Base-by-base conservation (phyloP, 2,888 invertebrate species). In the Mellilla xanthometata region DNA sequence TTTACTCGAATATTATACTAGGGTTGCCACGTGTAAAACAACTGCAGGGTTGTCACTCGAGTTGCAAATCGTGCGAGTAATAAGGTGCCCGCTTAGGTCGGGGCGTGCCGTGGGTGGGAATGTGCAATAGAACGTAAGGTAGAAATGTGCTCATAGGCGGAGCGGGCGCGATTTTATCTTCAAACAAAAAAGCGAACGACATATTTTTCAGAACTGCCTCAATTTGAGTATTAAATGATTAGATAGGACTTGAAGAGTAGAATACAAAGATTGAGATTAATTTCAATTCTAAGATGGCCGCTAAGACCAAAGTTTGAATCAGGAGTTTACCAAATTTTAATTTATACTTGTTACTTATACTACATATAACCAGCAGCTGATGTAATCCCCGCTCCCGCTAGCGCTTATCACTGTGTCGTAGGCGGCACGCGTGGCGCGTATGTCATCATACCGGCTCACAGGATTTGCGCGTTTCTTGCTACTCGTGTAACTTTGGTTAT, bases 51-150 rank as follows among this genome's bases (percentile, higher is more conserved):
- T 69, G 70, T 63, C 64, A 57, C 64, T 65, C 65, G 58, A 63
- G 59, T 71, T 72, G 74, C 76, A 74, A 77, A 81, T 79, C 69
- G 68, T 68, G 68, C 60, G 60, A 65, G 72, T 77, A 74, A 78
- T 74, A 73, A 75, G 72, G 68, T 62, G 43, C 65, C 66, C 72
- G 73, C 76, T 73, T 72, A 74, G 71, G 54, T 41, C 47, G 53
- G 68, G 60, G 68, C 79, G 81, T 82, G 82, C 65, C 53, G 54
- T 32, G 76, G 59, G 59, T 79, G 39, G 58, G 60, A 76, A 81
- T 77, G 70, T 64, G 49, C 58, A 55, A 47, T 46, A 40, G 30
- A 39, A 13, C 43, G 27, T 15, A 11, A 40, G 49, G 29, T 27
- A 6, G 1, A 19, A 19, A 12, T 8, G 12, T 12, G 31, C 29